These are phyloP conservation scores for Cephus pulcher DNA, from an alignment of 2,888 invertebrate species.

Conservation along the genomic window DNA sequence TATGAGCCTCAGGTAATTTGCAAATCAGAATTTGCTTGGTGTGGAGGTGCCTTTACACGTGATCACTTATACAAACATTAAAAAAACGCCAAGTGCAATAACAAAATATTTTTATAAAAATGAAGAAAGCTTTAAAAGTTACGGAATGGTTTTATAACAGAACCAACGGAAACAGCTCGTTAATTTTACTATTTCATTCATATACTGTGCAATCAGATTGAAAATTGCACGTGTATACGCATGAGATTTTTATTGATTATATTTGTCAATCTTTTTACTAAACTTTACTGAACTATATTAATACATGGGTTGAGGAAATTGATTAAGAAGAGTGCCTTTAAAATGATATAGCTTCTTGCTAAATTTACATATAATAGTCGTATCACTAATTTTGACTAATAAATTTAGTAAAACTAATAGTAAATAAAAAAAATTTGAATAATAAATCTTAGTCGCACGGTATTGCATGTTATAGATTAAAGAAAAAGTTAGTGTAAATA, in stretches of 20 bases:
- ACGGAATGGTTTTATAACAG: constrained; percentile 2
- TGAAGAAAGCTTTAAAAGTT: constrained; percentile 4
- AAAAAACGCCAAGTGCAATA: constrained; percentile 1
- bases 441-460: not conserved
- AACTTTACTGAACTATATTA: not conserved
- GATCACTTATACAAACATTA: constrained; percentile 2
- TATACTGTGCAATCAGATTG: not conserved
- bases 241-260: not conserved
- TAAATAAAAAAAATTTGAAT: not conserved
- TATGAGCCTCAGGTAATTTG: constrained; percentile 79
- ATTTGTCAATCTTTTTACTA: not conserved
- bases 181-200: not conserved
- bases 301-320: not conserved
- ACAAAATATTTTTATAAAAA: not conserved
- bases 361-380: not conserved
- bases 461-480: constrained; percentile 10
- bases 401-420: not conserved
- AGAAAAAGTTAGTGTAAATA: constrained; percentile 2
- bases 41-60: constrained; percentile 27
- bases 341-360: not conserved
- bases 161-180: not conserved
- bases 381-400: not conserved
- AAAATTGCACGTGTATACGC: not conserved
- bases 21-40: constrained; percentile 37
- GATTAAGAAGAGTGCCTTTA: not conserved